Evolutionary conservation across 2,113 vertebrate genomes (phyloP).

Genomic region (Todiramphus saurophagus): DNA sequence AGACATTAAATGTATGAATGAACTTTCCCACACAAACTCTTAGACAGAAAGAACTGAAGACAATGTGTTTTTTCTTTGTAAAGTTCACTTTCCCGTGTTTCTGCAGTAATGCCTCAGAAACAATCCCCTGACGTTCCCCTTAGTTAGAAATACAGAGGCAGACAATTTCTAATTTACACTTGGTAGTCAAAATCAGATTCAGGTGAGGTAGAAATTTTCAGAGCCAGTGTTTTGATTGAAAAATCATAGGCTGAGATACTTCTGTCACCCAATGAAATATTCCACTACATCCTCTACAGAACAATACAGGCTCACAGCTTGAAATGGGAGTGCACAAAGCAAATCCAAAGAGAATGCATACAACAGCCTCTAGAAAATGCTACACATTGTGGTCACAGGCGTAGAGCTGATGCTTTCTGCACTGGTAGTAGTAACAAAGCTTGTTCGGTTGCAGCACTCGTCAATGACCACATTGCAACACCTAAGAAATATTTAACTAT

Average conservation of each 20-base stretch:
- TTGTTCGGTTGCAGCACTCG: not conserved
- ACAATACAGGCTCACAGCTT: not conserved
- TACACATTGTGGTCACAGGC: not conserved
- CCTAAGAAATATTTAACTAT: not conserved
- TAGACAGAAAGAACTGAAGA: not conserved
- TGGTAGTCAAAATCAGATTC: not conserved
- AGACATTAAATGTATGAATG: not conserved
- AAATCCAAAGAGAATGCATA: not conserved
- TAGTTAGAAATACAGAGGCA: not conserved
- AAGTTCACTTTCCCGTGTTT: not conserved
- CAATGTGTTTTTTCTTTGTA: not conserved
- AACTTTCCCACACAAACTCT: not conserved
- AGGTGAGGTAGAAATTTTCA: not conserved
- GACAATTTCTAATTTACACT: not conserved
- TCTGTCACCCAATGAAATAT: not conserved
- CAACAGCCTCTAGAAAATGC: not conserved
- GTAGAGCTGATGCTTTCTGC: not conserved
- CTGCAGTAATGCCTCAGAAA: not conserved
- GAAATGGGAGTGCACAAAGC: fast-evolving
- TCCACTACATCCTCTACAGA: not conserved
- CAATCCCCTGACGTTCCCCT: not conserved
- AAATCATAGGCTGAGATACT: not conserved
- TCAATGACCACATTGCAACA: not conserved
- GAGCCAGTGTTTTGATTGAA: not conserved
- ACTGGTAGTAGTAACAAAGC: not conserved